phyloP scores from a whole-genome alignment of 2,797 vertebrate genomes.

The Siniperca scherzeri region DNA sequence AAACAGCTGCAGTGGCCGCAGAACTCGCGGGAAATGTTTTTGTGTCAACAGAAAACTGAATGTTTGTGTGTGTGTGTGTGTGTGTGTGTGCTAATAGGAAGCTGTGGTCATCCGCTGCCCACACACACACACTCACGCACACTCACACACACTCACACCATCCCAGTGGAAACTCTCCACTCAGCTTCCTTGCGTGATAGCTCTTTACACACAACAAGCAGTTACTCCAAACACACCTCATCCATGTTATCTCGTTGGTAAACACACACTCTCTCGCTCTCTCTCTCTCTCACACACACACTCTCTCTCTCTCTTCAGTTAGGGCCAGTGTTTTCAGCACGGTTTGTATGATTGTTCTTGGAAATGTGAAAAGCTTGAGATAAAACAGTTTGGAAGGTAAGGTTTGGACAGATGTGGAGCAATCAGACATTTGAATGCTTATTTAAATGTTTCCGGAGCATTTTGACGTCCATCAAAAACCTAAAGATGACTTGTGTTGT shows the following conservation, averaged over 20 bases:
- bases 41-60: background rate
- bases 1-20: background rate
- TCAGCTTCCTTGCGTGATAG: background rate
- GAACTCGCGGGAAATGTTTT: background rate
- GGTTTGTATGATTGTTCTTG: background rate
- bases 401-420: no score
- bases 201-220: conserved; percentile 18
- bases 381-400: no score
- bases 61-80: background rate
- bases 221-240: conserved; percentile 14
- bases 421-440: no score
- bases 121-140: conserved; percentile 16
- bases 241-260: background rate
- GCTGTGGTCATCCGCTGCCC: background rate
- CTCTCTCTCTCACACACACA: background rate
- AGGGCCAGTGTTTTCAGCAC: no score
- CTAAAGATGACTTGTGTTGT: no score
- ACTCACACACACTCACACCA: background rate
- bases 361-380: no score
- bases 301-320: background rate
- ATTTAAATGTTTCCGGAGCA: no score
- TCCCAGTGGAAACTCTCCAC: conserved; percentile 10
- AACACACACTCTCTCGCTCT: background rate
- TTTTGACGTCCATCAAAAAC: no score
- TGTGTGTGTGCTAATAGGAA: conserved; percentile 1